Evolutionary conservation across 64 coral and sea anemone genomes (phyloP).

Genomic region (Acropora tenuis): DNA sequence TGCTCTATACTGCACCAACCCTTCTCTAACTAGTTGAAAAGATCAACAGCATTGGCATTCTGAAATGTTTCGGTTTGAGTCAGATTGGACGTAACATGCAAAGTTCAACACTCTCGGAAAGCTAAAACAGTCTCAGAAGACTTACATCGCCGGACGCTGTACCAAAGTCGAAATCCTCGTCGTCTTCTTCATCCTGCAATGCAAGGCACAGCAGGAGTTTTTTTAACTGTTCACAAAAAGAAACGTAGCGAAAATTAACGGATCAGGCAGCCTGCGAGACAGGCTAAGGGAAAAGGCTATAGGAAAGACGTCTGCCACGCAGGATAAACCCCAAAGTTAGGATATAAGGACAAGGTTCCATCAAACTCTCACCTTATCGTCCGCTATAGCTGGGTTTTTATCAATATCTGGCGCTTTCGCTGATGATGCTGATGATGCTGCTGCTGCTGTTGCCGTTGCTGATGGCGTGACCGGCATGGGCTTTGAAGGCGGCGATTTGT

Average conservation of each 20-base stretch:
- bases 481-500: background rate
- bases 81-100: no score
- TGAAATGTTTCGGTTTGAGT: no score
- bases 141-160: background rate
- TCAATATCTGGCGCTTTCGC: constrained; percentile 17
- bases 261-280: background rate
- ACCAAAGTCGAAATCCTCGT: constrained; percentile 70
- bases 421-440: constrained; percentile 14
- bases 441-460: constrained; percentile 1
- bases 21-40: no score
- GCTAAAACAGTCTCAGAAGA: background rate
- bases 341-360: no score
- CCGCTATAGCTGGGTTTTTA: background rate
- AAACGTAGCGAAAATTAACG: constrained; percentile 30
- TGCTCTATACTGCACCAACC: no score
- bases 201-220: constrained; percentile 80
- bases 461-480: background rate
- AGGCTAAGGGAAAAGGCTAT: no score
- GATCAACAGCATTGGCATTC: no score
- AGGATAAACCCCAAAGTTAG: no score
- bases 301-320: no score
- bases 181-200: constrained; percentile 79
- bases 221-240: constrained; percentile 54
- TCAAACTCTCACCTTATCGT: constrained; percentile 16
- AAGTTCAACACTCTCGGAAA: no score